These are phyloP conservation scores for Drosophila algonquin DNA, from an alignment of 2,888 invertebrate genomes.

Conservation along the genomic window DNA sequence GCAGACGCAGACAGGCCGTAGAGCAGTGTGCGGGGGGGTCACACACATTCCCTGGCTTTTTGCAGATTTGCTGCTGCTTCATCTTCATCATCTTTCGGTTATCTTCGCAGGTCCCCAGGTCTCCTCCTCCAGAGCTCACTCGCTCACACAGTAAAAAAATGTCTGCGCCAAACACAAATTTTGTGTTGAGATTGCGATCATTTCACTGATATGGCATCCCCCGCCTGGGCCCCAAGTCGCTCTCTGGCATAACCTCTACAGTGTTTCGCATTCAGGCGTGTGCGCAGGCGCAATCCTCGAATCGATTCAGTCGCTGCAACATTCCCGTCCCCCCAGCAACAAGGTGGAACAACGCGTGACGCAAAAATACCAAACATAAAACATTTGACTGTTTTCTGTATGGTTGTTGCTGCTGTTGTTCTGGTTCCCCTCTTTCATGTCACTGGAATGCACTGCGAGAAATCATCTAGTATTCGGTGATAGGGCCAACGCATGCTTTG, in stretches of 20 bases:
- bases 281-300: conserved; percentile 73
- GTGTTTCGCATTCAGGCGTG: conserved; percentile 72
- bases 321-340: conserved; percentile 11
- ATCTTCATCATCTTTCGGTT: conserved; percentile 72
- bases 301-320: conserved; percentile 15
- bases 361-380: conserved; percentile 77
- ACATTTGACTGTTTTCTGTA: conserved; percentile 61
- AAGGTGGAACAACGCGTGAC: conserved; percentile 76
- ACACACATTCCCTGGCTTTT: conserved; percentile 51
- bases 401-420: conserved; percentile 28
- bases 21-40: conserved; percentile 40
- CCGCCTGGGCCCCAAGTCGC: conserved; percentile 1
- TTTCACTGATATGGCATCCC: conserved; percentile 72
- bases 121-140: conserved; percentile 2
- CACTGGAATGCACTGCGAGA: conserved; percentile 55
- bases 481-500: too few relatives aligned
- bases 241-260: not conserved
- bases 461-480: conserved; percentile 4
- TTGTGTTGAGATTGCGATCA: conserved; percentile 79
- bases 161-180: conserved; percentile 79
- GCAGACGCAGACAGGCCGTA: conserved; percentile 24
- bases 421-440: conserved; percentile 62
- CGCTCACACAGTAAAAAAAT: conserved; percentile 68
- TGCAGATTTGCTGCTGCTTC: conserved; percentile 76
- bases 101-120: conserved; percentile 20